Base-by-base conservation (phyloP, 2,797 vertebrate species). In the Cyclopterus lumpus region DNA sequence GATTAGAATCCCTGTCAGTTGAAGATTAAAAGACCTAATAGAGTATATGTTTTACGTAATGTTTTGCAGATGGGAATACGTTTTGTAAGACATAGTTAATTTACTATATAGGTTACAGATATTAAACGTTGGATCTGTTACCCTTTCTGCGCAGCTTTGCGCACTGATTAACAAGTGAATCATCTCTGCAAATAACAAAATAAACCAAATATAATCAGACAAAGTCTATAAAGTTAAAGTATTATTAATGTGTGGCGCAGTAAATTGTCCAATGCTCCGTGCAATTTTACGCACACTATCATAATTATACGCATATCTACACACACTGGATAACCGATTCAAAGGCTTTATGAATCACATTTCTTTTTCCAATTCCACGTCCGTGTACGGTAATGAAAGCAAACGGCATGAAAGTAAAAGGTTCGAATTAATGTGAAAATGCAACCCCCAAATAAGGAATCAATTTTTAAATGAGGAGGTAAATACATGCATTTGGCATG, bases 271-370 rank as follows among this genome's bases (percentile, higher is more conserved):
- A 63, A 26, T 9, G 4, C 2, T 40, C 46, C n/a, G 48, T 9
- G 10, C 8, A 51, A 24, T 51, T 51, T 10, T 51, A 51, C 22
- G 51, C 36, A 48, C 28, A 38, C 22, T 14, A 28, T 54, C 15
- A 49, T 26, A 46, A 28, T 48, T 81, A 83, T 77, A 85, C 49
- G 78, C 84, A 86, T 69, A 48, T 73, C 28, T 54, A 48, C 38
- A 73, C 72, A 77, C 38, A 63, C 18, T 63, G 12, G 1, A 61
- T 46, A 16, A n/a, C 26, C 40, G 36, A 44, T 63, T 61, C 1
- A 71, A 71, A 66, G 18, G 1, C 2, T 48, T 57, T 12, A 54
- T 63, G 14, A 55, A 28, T 55, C 4, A 22, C 34, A 34, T 34
- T 34, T n/a, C 10, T 15, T 44, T 15, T 28, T 28, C 26, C 26